Evolutionary conservation across 2,797 vertebrate species (phyloP), one percentile per base, ranked within the genome.

Genomic region (Brachyalestes nurse): DNA sequence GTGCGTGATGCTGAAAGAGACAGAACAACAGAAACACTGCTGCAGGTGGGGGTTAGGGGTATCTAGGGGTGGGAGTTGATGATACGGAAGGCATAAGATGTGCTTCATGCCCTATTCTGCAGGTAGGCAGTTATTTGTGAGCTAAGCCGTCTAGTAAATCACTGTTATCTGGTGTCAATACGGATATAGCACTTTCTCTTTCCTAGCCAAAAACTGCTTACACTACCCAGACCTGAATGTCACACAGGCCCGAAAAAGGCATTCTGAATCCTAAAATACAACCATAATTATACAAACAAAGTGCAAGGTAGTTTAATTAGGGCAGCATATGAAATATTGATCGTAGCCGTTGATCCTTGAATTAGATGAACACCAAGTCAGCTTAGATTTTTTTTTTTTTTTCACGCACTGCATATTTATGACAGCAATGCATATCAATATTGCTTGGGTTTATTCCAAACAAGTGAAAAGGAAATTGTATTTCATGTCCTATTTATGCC

Each of bases 401-500:
- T 49, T 21, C 9, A 69, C 17, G 14, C 62, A 38, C 38, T 65
- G 34, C 62, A 65, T 65, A 65, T 65, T 65, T 38, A 65, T 65
- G 61, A 64, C 61, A 45, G 65, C 21, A 45, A 67, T 45, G n/a
- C 65, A 66, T 66, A 45, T 67, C 42, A 42, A 10, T 51, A 16
- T 70, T 34, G 47, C 66, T 49, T 2, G 17, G 38, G 17, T 49
- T 71, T 53, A 71, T 71, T 53, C 28, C 16, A 71, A 72, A 62
- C 13, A 34, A 76, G 14, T 6, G 60, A 80, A 79, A 40, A 67
- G 72, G 61, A 80, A 77, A 72, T 73, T 83, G 61, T n/a, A n/a
- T 67, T 83, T 80, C 61, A 80, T 83, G 82, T 83, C 78, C 73
- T 67, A 73, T 77, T 80, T 64, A 53, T 80, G 77, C 69, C 53